phyloP scores from a whole-genome alignment of 2,888 invertebrate species.

The Dolichomitus sp. region DNA sequence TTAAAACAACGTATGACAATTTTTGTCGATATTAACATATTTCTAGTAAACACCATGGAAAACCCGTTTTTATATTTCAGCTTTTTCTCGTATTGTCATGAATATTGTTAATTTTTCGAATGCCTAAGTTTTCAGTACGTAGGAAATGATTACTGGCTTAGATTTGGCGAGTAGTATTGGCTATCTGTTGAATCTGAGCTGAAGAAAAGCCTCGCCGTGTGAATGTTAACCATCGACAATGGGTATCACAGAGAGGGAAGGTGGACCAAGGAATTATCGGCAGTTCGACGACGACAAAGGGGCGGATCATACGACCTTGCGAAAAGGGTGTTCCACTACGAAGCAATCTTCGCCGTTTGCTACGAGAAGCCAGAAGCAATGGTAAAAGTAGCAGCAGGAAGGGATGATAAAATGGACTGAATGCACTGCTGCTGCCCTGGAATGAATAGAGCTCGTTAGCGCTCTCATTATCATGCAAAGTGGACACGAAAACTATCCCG shows the following conservation, averaged over 20 bases:
- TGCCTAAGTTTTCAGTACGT: neutral
- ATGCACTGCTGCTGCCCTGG: conserved; percentile 53
- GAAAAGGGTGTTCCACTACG: conserved; percentile 11
- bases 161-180: neutral
- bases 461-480: conserved; percentile 78
- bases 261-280: conserved; percentile 24
- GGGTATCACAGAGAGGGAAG: neutral
- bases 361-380: conserved; percentile 58
- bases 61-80: too few species aligned
- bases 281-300: conserved; percentile 32
- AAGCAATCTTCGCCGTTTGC: conserved; percentile 57
- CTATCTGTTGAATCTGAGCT: conserved; percentile 4
- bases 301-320: conserved; percentile 48
- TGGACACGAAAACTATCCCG: conserved; percentile 74
- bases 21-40: too few species aligned
- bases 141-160: conserved; percentile 7
- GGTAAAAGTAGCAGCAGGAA: conserved; percentile 40
- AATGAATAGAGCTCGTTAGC: conserved; percentile 79
- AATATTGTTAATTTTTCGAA: neutral
- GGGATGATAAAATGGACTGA: conserved; percentile 64
- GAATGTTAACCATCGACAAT: conserved; percentile 25
- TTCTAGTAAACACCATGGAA: too few species aligned
- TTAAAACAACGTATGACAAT: too few species aligned
- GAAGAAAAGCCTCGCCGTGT: neutral
- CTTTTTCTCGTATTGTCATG: too few species aligned